phyloP scores from a whole-genome alignment of 1,140 invertebrate genomes.

The Drosophila athabasca region DNA sequence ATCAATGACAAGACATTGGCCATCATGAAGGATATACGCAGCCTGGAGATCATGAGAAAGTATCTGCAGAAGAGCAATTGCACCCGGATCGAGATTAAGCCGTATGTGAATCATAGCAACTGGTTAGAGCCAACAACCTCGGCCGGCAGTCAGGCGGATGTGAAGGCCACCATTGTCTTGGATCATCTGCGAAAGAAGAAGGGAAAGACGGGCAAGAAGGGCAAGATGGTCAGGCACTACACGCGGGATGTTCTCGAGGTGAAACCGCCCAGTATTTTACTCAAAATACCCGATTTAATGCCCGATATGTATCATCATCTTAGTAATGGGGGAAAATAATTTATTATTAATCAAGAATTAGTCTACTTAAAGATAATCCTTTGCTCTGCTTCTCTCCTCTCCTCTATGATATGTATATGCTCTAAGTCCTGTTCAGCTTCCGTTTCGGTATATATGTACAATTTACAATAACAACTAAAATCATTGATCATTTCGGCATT shows the following conservation, averaged over 20 bases:
- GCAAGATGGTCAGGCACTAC: not conserved
- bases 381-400: constrained; percentile 1
- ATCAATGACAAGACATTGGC: constrained; percentile 30
- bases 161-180: constrained; percentile 25
- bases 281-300: constrained; percentile 28
- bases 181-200: not conserved
- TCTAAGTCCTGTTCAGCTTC: constrained; percentile 57
- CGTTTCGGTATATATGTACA: constrained; percentile 36
- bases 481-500: constrained; percentile 18
- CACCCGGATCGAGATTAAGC: constrained; percentile 13
- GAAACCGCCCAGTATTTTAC: constrained; percentile 22
- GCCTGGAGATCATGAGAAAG: constrained; percentile 16
- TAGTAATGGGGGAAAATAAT: constrained; percentile 53
- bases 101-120: constrained; percentile 8
- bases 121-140: not conserved
- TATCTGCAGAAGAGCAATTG: not conserved
- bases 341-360: constrained; percentile 78
- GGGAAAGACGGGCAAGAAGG: too few relatives aligned
- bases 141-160: not conserved
- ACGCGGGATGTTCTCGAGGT: constrained; percentile 12
- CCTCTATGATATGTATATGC: constrained; percentile 28
- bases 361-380: constrained; percentile 63
- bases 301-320: constrained; percentile 26
- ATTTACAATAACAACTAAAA: constrained; percentile 58
- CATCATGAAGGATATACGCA: constrained; percentile 32